Conservation (phyloP, 2,888 invertebrate genomes). For the Cabera pusaria region DNA sequence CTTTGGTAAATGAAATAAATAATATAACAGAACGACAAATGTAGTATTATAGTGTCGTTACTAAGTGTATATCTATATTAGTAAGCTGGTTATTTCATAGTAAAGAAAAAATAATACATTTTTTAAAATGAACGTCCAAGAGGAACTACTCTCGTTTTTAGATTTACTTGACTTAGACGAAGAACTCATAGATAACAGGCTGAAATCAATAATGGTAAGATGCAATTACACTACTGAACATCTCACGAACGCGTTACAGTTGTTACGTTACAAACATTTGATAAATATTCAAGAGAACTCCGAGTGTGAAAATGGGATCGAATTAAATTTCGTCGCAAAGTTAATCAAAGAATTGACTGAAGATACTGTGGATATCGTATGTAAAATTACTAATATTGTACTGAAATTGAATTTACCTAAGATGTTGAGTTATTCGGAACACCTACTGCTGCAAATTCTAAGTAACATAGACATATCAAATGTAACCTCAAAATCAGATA, state of each 20-base stretch:
- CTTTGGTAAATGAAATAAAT: too few species aligned
- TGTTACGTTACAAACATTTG: conserved; percentile 69
- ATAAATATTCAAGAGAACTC: conserved; percentile 62
- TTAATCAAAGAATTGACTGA: conserved; percentile 44
- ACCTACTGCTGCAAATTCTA: conserved; percentile 70
- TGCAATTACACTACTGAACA: conserved; percentile 49
- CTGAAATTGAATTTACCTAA: conserved; percentile 52
- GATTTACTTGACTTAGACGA: conserved; percentile 73
- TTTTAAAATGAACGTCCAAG: too few species aligned
- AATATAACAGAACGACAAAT: too few species aligned
- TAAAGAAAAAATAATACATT: too few species aligned
- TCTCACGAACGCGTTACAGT: conserved; percentile 51
- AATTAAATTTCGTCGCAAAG: conserved; percentile 58
- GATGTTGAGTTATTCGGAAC: conserved; percentile 62
- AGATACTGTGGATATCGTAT: conserved; percentile 53
- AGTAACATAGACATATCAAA: conserved; percentile 41
- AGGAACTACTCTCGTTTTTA: conserved; percentile 56
- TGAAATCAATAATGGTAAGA: conserved; percentile 58
- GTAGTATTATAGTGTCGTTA: too few species aligned
- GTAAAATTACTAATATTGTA: conserved; percentile 55
- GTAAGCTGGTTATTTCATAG: too few species aligned
- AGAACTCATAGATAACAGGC: conserved; percentile 59
- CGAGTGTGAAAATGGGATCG: conserved; percentile 64
- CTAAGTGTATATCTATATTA: too few species aligned
- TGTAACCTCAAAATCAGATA: conserved; percentile 15